Percentiles rank a stretch among this genome's conserved stretches.
These are phyloP conservation scores for Typhlichthys eigenmanni DNA, from an alignment of 2,797 vertebrate genomes.

Conservation along the genomic window DNA sequence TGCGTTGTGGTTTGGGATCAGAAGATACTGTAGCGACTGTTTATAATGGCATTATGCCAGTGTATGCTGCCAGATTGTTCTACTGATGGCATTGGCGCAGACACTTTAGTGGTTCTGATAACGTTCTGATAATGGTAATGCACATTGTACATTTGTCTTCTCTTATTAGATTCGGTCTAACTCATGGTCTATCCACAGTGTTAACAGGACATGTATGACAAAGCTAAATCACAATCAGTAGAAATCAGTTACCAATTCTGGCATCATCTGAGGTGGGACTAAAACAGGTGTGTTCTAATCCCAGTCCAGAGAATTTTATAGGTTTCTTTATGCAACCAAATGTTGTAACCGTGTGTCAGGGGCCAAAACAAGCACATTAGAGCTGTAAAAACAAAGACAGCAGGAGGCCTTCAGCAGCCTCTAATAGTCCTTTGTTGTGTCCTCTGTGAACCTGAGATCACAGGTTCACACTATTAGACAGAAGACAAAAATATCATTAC, in stretches of 20 bases:
- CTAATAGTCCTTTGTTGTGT: constrained; percentile 30
- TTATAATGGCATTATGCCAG: constrained; percentile 32
- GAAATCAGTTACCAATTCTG: not conserved
- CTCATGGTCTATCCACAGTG: constrained; percentile 3
- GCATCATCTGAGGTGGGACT: constrained; percentile 22
- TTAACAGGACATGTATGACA: not conserved
- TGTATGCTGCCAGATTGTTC: constrained; percentile 16
- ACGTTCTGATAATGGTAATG: constrained; percentile 10
- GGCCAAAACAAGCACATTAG: constrained; percentile 64
- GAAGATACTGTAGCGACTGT: constrained; percentile 10
- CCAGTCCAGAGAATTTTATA: constrained; percentile 45
- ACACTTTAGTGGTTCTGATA: constrained; percentile 9
- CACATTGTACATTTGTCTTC: constrained; percentile 1
- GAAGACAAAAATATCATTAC: constrained; percentile 3
- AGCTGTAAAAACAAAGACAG: constrained; percentile 44
- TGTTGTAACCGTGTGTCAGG: constrained; percentile 42
- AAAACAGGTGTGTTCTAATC: constrained; percentile 34
- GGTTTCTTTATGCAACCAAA: constrained; percentile 52
- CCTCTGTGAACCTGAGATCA: constrained; percentile 34
- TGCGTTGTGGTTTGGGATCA: constrained; percentile 22
- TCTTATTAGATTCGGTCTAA: constrained; percentile 1
- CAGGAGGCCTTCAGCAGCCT: constrained; percentile 39
- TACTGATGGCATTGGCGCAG: constrained; percentile 20
- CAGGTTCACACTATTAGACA: constrained; percentile 8
- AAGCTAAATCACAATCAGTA: constrained; percentile 17